Evolutionary conservation across 2,888 invertebrate genomes (phyloP), one percentile per base, ranked within the genome.

Genomic region (Drosophila austrosaltans): DNA sequence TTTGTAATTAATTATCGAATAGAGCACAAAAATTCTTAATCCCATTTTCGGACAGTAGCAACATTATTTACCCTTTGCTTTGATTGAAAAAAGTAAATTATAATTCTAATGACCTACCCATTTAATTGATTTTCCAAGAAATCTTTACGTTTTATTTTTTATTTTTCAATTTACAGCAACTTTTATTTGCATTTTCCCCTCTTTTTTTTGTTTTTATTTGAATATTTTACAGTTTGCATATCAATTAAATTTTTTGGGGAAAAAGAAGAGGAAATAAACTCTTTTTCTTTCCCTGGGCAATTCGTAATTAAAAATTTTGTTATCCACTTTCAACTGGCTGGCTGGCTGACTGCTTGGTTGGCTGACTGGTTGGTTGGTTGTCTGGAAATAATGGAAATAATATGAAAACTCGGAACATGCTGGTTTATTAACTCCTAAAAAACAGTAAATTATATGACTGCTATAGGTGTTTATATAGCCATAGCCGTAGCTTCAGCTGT

Each of bases 381-480:
- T 57, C 36, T 36, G 6, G 5, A 5, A 48, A 48, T 16, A 16
- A 48, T 22, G 48, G 25, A 25, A 48, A 48, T 48, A 48, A 25
- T 48, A 25, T 48, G 22, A 12, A 25, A 48, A 48, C 28, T 28
- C n/a, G 28, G 20, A 39, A 39, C 25, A n/a, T 1, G n/a, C 22
- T 58, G 39, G 36, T 25, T 40, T 7, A 8, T 22, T 12, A 39
- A 28, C 25, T 28, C 25, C 16, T 28, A 36, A 40, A 42, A 72
- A 72, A 61, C 53, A 65, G 63, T 69, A 67, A 86, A 66, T 69
- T 69, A 73, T 77, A 64, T 69, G 66, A 64, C 42, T 56, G 64
- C 75, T 62, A 39, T 65, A 75, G 86, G 83, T 87, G 82, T 85
- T 87, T 82, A 87, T 85, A 79, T 75, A 72, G 72, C 68, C 73